Base-by-base conservation (phyloP, 2,888 invertebrate genomes). In the Eupithecia centaureata region DNA sequence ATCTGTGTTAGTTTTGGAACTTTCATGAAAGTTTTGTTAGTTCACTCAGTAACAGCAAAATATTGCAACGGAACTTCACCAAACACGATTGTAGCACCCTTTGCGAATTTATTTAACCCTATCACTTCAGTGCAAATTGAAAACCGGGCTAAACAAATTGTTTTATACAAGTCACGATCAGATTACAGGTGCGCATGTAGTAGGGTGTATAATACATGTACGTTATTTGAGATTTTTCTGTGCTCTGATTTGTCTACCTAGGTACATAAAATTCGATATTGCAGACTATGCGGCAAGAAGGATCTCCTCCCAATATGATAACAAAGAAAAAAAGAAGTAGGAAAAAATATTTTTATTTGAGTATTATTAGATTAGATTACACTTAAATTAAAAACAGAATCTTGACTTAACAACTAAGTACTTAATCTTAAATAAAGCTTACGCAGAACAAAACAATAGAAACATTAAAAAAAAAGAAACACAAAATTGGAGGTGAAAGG, bases 121-220 rank as follows among this genome's bases (percentile, higher is more conserved):
- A 84, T 83, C 82, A 78, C 65, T 65, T 62, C 69, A 60, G 73
- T 71, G 81, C 77, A 84, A 83, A 85, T 85, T 85, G 85, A 80
- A 85, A 83, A 79, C 77, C 75, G 79, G 77, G 78, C 81, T 79
- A 81, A 83, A 82, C 81, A 85, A 85, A 85, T 85, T 82, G 83
- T 82, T 82, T 84, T 82, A 82, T 79, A 79, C 84, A 82, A 84
- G 83, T 82, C 84, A 83, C 82, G 82, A 76, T 76, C 81, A 79
- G 81, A 84, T 84, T 83, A 84, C 71, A 74, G 73, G 72, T 74
- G 74, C 56, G 67, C 58, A 30, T 22, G 62, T 51, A 42, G 51
- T 74, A 74, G 71, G 71, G 73, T 71, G 15, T 62, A n/a, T 52
- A 58, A 42, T 61, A 57, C 28, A 30, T 61, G 1, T 13, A 12